Evolutionary conservation across 2,888 invertebrate genomes (phyloP).

Genomic region (Teinopalpus imperialis): DNA sequence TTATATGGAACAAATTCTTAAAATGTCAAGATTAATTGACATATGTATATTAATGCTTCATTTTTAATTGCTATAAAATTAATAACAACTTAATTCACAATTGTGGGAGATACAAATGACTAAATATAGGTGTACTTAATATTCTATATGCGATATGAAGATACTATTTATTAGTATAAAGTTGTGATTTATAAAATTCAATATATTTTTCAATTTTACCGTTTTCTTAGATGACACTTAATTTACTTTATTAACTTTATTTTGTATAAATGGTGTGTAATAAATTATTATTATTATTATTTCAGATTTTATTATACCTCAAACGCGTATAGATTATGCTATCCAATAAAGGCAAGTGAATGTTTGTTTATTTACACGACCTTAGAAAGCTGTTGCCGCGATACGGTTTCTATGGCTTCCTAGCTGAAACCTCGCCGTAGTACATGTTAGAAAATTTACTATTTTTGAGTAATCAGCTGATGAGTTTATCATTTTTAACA

Average conservation of each 20-base stretch:
- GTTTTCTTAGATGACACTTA: too few relatives aligned
- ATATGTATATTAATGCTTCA: neutral
- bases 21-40: too few relatives aligned
- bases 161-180: too few relatives aligned
- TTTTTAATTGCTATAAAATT: slow-evolving; percentile 13
- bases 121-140: too few relatives aligned
- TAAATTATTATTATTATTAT: too few relatives aligned
- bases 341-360: slow-evolving; percentile 12
- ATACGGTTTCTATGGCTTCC: slow-evolving; percentile 27
- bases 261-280: too few relatives aligned
- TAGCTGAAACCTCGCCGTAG: slow-evolving; percentile 4
- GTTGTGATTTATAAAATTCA: too few relatives aligned
- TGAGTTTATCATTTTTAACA: neutral
- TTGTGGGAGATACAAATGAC: neutral
- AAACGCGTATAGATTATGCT: neutral
- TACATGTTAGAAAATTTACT: slow-evolving; percentile 9
- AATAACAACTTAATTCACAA: slow-evolving; percentile 2
- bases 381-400: slow-evolving; percentile 23
- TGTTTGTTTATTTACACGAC: slow-evolving; percentile 22
- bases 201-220: too few relatives aligned
- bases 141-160: too few relatives aligned
- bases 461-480: slow-evolving; percentile 10
- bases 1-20: too few relatives aligned
- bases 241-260: too few relatives aligned
- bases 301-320: neutral